Evolutionary conservation across 2,888 invertebrate species (phyloP), one percentile per base, ranked within the genome.

Genomic region (Philhelius pedissequus): DNA sequence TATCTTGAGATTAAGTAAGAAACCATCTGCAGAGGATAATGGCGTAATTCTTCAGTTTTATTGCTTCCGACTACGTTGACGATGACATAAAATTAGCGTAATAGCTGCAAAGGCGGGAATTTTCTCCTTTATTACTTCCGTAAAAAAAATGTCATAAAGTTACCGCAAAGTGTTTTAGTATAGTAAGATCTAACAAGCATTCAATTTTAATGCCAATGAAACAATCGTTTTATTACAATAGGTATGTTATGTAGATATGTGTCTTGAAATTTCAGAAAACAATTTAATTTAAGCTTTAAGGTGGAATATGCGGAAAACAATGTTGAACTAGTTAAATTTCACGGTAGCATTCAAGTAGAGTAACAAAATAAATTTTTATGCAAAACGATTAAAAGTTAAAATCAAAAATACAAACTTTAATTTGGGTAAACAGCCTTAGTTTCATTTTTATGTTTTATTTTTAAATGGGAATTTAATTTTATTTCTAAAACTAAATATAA

Each of bases 51-150:
- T 68, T 76, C 71, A 52, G 20, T 76, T 82, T 82, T 82, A 82
- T 82, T 76, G 43, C 81, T 76, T 76, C 76, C 76, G 71, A 71
- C 76, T 71, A 66, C 71, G 71, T 76, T 71, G 71, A 82, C 77
- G 81, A 82, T 76, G 76, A 82, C 76, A 82, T 82, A 76, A 82
- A 82, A 82, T 76, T 77, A 71, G 81, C 76, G 71, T 82, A 76
- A 82, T 82, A 77, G 76, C 81, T 71, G 54, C 38, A 66, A 77
- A 76, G 71, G 60, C 66, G 71, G 58, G 62, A 58, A 60, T 76
- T 45, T 64, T 52, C 45, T 45, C 71, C 35, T 71, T 76, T 68
- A 76, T 48, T 56, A 73, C 64, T 71, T 81, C 22, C 71, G 38
- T 71, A 58, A 66, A 58, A 66, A 66, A 71, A 58, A n/a, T n/a